phyloP scores from a whole-genome alignment of 1,140 invertebrate genomes.

The Drosophila equinoxialis region DNA sequence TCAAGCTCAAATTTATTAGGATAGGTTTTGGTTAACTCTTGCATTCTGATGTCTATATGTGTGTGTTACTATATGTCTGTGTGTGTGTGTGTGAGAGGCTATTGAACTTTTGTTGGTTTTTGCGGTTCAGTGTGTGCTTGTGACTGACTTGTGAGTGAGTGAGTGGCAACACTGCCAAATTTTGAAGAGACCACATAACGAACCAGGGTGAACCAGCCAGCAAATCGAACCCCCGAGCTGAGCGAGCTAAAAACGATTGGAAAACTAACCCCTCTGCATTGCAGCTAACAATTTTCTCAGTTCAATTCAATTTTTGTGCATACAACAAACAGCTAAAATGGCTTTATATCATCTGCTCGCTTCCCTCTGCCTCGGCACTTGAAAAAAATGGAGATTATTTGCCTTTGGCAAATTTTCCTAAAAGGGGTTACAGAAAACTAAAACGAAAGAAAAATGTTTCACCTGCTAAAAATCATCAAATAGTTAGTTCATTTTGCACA shows the following conservation, averaged over 20 bases:
- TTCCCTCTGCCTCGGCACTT: neutral
- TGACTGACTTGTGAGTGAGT: constrained; percentile 20
- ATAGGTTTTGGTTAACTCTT: constrained; percentile 79
- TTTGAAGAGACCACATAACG: constrained; percentile 46
- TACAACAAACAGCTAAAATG: constrained; percentile 56
- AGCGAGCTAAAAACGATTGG: constrained; percentile 27
- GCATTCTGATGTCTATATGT: constrained; percentile 73
- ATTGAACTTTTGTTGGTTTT: constrained; percentile 63
- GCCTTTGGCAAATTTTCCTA: constrained; percentile 55
- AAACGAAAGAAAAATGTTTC: constrained; percentile 13
- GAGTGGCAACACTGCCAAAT: constrained; percentile 38
- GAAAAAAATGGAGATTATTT: constrained; percentile 30
- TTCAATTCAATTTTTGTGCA: constrained; percentile 66
- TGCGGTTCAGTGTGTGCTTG: constrained; percentile 19
- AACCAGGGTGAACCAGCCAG: constrained; percentile 31
- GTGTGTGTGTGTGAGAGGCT: constrained; percentile 46
- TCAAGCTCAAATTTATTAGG: constrained; percentile 81
- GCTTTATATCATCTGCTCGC: constrained; percentile 10
- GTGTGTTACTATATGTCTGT: constrained; percentile 11
- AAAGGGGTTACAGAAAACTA: constrained; percentile 40
- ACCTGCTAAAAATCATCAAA: constrained; percentile 43
- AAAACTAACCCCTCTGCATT: constrained; percentile 50
- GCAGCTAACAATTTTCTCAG: constrained; percentile 47
- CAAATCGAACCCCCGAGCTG: constrained; percentile 5
- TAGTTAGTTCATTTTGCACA: constrained; percentile 22